Conservation (phyloP, 1,140 invertebrate genomes). For the Atta cephalotes region DNA sequence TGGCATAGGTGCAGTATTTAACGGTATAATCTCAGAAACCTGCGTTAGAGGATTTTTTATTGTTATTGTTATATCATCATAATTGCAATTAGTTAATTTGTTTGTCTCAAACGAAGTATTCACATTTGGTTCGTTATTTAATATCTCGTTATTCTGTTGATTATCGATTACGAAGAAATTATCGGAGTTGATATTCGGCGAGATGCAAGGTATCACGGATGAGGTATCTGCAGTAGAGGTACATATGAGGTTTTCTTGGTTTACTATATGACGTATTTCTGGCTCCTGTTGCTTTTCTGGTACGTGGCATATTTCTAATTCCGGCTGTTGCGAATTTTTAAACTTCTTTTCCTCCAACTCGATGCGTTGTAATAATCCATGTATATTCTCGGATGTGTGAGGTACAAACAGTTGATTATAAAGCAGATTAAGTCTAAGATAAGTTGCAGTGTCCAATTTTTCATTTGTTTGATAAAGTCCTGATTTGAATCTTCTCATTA, state of each 20-base stretch:
- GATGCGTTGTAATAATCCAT: background rate
- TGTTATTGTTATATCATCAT: background rate
- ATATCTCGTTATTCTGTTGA: background rate
- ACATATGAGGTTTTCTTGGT: background rate
- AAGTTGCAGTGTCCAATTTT: background rate
- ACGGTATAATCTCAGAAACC: background rate
- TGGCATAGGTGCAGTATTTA: background rate
- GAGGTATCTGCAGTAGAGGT: background rate
- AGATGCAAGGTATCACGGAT: background rate
- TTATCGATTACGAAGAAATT: background rate
- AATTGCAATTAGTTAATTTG: no score
- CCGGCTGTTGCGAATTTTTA: background rate
- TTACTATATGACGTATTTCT: no score
- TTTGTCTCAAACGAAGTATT: background rate
- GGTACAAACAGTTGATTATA: conserved; percentile 74
- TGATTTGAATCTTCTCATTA: background rate
- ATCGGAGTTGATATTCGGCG: background rate
- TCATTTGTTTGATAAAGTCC: background rate
- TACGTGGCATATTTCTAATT: background rate
- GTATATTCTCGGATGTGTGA: background rate
- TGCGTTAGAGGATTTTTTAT: background rate
- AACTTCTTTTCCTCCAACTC: background rate
- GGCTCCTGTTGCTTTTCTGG: no score
- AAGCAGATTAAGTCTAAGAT: conserved; percentile 42
- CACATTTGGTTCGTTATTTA: background rate